phyloP scores from a whole-genome alignment of 2,797 vertebrate species.

The Scarus forsteni region DNA sequence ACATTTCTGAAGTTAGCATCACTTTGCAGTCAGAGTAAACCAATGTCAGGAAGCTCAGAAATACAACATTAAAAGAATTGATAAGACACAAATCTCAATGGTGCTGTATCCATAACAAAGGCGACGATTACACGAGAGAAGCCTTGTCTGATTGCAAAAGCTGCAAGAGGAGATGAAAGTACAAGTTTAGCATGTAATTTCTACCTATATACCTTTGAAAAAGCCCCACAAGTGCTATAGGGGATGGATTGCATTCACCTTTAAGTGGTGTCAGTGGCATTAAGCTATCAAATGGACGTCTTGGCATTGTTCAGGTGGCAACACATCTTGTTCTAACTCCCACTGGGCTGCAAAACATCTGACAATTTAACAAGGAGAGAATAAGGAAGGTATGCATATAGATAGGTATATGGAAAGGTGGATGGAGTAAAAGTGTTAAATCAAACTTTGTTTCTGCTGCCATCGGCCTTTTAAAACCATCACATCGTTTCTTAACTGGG shows the following conservation, averaged over 20 bases:
- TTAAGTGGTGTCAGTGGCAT: slow-evolving; percentile 41
- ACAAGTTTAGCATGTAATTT: slow-evolving; percentile 50
- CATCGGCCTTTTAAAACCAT: slow-evolving; percentile 1
- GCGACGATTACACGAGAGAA: slow-evolving; percentile 55
- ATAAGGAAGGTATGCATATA: background rate
- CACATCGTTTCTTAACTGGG: background rate
- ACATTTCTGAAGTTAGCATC: slow-evolving; percentile 43
- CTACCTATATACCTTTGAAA: slow-evolving; percentile 49
- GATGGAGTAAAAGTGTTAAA: background rate
- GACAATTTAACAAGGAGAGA: slow-evolving; percentile 1
- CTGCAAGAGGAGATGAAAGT: slow-evolving; percentile 63
- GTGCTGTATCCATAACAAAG: slow-evolving; percentile 67
- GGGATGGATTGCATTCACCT: slow-evolving; percentile 44
- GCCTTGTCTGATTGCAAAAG: slow-evolving; percentile 58
- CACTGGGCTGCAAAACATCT: slow-evolving; percentile 13
- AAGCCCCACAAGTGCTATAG: slow-evolving; percentile 20
- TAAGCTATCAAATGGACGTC: slow-evolving; percentile 30
- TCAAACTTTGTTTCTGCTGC: slow-evolving; percentile 11
- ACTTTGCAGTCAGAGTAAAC: slow-evolving; percentile 56
- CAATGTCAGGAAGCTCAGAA: slow-evolving; percentile 40
- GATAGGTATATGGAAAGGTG: background rate
- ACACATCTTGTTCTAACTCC: slow-evolving; percentile 23
- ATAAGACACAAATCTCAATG: slow-evolving; percentile 49
- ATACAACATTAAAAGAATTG: slow-evolving; percentile 56
- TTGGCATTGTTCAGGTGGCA: slow-evolving; percentile 15